phyloP scores from a whole-genome alignment of 2,797 vertebrate genomes.

The Ctenopoma multispine region DNA sequence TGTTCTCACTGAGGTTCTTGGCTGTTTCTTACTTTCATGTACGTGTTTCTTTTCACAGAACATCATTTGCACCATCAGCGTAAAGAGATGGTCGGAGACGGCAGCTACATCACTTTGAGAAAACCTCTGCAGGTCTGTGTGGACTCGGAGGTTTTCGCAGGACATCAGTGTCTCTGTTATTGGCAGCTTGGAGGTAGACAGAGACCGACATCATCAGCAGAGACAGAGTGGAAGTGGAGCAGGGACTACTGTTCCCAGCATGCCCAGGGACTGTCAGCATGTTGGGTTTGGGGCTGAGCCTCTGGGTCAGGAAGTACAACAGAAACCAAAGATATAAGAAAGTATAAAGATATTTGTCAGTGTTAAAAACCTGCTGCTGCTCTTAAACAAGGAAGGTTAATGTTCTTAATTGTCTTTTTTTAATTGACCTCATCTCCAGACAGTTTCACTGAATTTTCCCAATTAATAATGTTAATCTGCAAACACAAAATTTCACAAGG shows the following conservation, averaged over 20 bases:
- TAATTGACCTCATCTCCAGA: too few relatives aligned
- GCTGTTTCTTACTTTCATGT: not conserved
- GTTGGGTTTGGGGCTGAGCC: constrained; percentile 41
- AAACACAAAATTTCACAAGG: too few relatives aligned
- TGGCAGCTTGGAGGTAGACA: constrained; percentile 53
- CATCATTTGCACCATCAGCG: not conserved
- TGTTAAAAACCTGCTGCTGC: too few relatives aligned
- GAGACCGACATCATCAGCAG: constrained; percentile 61
- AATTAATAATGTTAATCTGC: too few relatives aligned
- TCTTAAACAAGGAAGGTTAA: too few relatives aligned
- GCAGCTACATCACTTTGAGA: constrained; percentile 20
- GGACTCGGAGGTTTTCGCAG: constrained; percentile 42
- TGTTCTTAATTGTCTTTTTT: too few relatives aligned
- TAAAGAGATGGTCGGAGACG: not conserved
- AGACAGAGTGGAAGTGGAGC: constrained; percentile 46
- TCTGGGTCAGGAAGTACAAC: constrained; percentile 36
- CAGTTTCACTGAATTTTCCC: too few relatives aligned
- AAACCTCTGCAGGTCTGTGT: not conserved
- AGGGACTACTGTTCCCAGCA: constrained; percentile 54
- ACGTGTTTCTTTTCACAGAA: not conserved
- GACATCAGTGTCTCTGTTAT: constrained; percentile 39
- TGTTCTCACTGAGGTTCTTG: constrained; percentile 43
- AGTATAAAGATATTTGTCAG: too few relatives aligned
- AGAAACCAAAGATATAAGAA: too few relatives aligned
- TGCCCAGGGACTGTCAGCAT: constrained; percentile 24